Evolutionary conservation across 2,888 invertebrate genomes (phyloP).

Genomic region (Acanthosepion pharaonis): DNA sequence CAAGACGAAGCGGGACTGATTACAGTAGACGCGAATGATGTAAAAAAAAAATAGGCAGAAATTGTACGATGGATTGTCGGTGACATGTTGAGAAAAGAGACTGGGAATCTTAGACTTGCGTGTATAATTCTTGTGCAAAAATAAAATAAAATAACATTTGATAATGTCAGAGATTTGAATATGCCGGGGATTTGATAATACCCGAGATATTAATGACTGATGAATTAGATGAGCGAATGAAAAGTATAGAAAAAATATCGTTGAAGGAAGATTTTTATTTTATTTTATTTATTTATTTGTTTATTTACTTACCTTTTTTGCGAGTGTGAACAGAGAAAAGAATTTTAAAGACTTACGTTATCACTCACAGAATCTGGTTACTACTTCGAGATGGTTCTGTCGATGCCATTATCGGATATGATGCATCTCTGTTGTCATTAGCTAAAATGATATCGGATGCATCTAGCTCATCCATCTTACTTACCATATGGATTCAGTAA

Average conservation of each 20-base stretch:
- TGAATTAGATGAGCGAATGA: background rate
- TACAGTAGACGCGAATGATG: too few species aligned
- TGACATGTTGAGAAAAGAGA: too few species aligned
- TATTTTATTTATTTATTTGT: background rate
- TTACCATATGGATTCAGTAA: background rate
- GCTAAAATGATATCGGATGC: background rate
- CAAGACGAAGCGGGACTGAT: too few species aligned
- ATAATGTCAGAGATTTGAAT: too few species aligned
- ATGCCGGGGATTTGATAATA: background rate
- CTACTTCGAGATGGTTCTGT: background rate
- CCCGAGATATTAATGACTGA: background rate
- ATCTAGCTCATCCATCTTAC: background rate
- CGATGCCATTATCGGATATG: slow-evolving; percentile 33
- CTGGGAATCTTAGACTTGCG: too few species aligned
- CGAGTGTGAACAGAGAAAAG: background rate
- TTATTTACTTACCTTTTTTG: background rate
- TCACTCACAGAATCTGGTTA: background rate
- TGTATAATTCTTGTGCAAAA: too few species aligned
- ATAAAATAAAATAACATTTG: too few species aligned
- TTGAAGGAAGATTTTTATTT: background rate
- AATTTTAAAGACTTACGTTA: background rate
- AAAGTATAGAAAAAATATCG: background rate
- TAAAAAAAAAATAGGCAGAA: too few species aligned
- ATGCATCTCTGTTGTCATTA: background rate
- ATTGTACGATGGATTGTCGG: too few species aligned